Base-by-base conservation (phyloP, 2,797 vertebrate species). In the Xenops minutus region DNA sequence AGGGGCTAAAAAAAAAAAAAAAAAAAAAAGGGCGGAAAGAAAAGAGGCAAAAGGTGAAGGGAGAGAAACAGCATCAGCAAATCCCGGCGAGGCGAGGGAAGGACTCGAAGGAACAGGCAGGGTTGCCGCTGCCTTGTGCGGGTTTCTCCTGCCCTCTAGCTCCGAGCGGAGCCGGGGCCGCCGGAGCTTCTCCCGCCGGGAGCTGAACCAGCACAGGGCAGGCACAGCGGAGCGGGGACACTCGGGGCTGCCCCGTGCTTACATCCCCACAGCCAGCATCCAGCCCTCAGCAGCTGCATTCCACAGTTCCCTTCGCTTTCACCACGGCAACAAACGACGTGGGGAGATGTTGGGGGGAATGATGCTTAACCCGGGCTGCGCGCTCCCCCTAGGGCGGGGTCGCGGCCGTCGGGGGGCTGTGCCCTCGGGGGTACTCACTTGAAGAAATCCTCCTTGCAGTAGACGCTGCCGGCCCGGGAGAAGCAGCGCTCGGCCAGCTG, bases 401-500 rank as follows among this genome's bases (percentile, higher is more conserved):
- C 0, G 20, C 15, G 0, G 6, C 15, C 52, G 22, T 20, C 0
- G 2, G 39, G 63, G 67, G 13, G 15, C 52, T 13, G 76, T 48
- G 54, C n/a, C 59, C 80, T 36, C 5, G 7, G 5, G 17, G 52
- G 29, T 89, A 98, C 99, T 99, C 88, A 99, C 99, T 99, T 99
- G 98, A 99, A 99, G 98, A 99, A 99, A 63, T 99, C 99, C 64
- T 99, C 99, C 95, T 99, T 99, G 98, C 99, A 99, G 98, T 99
- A 99, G 92, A 99, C 99, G 76, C 98, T 99, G 81, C 99, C 99
- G 3, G 98, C 98, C 55, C 99, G 98, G 96, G 99, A 99, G 98
- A 99, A 99, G 95, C 99, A 99, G 97, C 99, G 99, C 89, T 99
- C 99, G 2, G 99, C 98, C 98, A 99, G 98, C 94, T 98, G 99